Percentiles rank a stretch among this genome's conserved stretches.
Conservation (phyloP, 2,888 invertebrate genomes). For the Luffia ferchaultella region DNA sequence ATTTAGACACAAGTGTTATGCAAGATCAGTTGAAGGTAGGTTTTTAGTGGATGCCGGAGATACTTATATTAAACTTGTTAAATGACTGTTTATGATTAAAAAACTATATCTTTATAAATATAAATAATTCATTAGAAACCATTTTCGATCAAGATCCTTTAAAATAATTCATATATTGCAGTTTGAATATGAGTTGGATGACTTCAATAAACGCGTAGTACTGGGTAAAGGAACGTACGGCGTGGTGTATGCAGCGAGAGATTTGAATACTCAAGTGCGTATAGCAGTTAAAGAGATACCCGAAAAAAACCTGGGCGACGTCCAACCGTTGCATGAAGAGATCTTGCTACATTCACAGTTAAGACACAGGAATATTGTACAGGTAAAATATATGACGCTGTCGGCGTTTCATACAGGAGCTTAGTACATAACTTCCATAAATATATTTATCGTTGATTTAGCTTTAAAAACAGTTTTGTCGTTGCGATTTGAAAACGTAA, state of each 20-base stretch:
- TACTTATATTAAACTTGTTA: background rate
- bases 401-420: too few relatives aligned
- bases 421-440: too few relatives aligned
- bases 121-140: too few relatives aligned
- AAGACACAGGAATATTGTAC: conserved; percentile 95
- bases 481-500: background rate
- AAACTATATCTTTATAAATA: background rate
- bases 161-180: conserved; percentile 33
- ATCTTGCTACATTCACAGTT: conserved; percentile 96
- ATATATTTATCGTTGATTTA: too few relatives aligned
- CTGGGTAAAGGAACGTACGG: conserved; percentile 97
- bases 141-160: too few relatives aligned
- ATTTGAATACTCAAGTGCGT: conserved; percentile 90
- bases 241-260: conserved; percentile 91
- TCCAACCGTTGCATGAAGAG: conserved; percentile 98
- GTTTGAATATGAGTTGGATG: conserved; percentile 96
- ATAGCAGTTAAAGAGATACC: conserved; percentile 99
- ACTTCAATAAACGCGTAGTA: conserved; percentile 83
- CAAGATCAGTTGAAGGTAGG: conserved; percentile 77
- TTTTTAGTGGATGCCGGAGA: background rate
- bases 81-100: too few relatives aligned
- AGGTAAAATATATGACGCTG: too few relatives aligned
- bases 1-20: conserved; percentile 78
- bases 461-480: too few relatives aligned
- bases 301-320: conserved; percentile 93